Evolutionary conservation across 2,888 invertebrate genomes (phyloP).

Genomic region (Machimus atricapillus): DNA sequence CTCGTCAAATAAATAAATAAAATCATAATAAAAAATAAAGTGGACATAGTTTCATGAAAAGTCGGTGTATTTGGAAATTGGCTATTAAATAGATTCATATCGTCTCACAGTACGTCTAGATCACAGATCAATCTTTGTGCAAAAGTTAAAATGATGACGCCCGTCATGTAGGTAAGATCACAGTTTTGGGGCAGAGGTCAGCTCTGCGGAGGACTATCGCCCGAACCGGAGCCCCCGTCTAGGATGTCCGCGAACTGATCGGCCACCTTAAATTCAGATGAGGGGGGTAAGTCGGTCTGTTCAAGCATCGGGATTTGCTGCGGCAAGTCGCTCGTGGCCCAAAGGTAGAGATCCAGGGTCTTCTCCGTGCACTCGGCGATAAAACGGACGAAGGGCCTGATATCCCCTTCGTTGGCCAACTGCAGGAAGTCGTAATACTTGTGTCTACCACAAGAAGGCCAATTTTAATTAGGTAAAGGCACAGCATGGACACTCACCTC

Average conservation of each 20-base stretch:
- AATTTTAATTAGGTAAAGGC: not conserved
- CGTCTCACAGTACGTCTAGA: slow-evolving; percentile 3
- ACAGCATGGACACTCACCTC: slow-evolving; percentile 57
- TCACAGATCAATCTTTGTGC: slow-evolving; percentile 47
- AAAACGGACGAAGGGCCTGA: slow-evolving; percentile 94
- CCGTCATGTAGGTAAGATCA: slow-evolving; percentile 20
- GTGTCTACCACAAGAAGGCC: slow-evolving; percentile 63
- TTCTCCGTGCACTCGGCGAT: slow-evolving; percentile 92
- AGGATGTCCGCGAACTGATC: slow-evolving; percentile 30
- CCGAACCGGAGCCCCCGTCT: slow-evolving; percentile 3
- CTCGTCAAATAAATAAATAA: too few relatives aligned
- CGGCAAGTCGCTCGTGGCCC: slow-evolving; percentile 79
- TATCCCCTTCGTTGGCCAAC: slow-evolving; percentile 92
- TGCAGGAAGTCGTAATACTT: slow-evolving; percentile 89
- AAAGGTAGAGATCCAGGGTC: slow-evolving; percentile 85
- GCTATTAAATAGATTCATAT: not conserved
- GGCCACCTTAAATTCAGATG: slow-evolving; percentile 36
- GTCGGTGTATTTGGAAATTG: not conserved
- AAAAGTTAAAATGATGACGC: slow-evolving; percentile 27
- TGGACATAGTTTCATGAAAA: not conserved
- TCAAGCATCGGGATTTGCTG: slow-evolving; percentile 73
- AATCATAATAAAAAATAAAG: not conserved
- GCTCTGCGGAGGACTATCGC: not conserved
- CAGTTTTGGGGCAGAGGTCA: slow-evolving; percentile 22
- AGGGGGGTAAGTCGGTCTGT: slow-evolving; percentile 52